Percentiles rank a stretch among this genome's conserved stretches.
phyloP scores from a whole-genome alignment of 2,797 vertebrate species.

The Sandelia bainsii region DNA sequence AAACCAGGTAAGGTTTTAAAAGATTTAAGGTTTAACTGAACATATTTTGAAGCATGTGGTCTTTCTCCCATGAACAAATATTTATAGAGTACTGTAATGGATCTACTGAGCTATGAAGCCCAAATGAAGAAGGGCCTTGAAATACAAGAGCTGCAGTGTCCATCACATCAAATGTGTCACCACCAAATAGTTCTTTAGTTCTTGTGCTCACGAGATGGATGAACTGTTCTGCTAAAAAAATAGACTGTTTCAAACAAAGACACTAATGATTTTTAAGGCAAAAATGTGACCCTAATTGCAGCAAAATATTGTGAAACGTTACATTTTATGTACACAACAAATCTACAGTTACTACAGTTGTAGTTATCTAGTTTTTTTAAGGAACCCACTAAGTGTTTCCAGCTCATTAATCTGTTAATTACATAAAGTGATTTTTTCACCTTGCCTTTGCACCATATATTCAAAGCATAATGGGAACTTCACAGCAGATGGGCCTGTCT shows the following conservation, averaged over 20 bases:
- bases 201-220: slow-evolving; percentile 29
- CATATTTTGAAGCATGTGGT: neutral
- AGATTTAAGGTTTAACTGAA: neutral
- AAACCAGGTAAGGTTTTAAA: neutral
- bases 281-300: slow-evolving; percentile 32
- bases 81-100: neutral
- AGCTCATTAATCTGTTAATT: too few species aligned
- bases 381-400: too few species aligned
- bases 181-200: neutral
- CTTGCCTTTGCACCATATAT: neutral
- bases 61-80: neutral
- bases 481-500: neutral
- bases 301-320: slow-evolving; percentile 20
- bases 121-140: neutral
- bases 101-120: neutral
- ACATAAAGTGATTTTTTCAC: slow-evolving; percentile 1
- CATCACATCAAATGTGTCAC: neutral
- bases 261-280: slow-evolving; percentile 70
- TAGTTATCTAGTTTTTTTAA: neutral
- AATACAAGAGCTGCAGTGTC: neutral
- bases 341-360: neutral
- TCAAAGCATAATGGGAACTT: neutral
- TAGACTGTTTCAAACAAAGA: slow-evolving; percentile 1
- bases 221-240: neutral
- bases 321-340: slow-evolving; percentile 7